A percentile compares a stretch with the other conserved stretches of the same genome.
Conservation (phyloP, 2,797 vertebrate species). For the Acipenser oxyrinchus region DNA sequence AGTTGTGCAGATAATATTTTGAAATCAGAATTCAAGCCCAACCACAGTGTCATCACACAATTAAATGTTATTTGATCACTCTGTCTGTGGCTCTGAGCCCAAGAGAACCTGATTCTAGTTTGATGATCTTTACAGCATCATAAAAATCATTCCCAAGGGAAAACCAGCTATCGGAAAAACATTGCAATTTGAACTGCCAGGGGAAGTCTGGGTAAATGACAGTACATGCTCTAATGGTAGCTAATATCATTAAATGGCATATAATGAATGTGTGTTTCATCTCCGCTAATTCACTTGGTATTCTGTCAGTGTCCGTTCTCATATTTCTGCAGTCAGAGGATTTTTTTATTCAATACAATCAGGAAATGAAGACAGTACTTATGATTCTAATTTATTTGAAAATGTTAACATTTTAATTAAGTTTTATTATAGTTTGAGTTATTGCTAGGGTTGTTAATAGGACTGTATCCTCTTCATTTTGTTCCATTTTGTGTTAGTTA, state of each 20-base stretch:
- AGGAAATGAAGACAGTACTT: not conserved
- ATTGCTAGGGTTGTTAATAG: not conserved
- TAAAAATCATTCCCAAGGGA: slow-evolving; percentile 49
- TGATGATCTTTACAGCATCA: slow-evolving; percentile 54
- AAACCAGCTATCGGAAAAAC: slow-evolving; percentile 43
- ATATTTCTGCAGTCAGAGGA: not conserved
- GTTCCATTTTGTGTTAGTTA: too few relatives aligned
- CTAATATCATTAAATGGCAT: slow-evolving; percentile 37
- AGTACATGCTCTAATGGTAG: slow-evolving; percentile 19
- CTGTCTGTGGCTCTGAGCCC: slow-evolving; percentile 53
- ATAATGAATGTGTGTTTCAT: slow-evolving; percentile 41
- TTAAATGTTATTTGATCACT: slow-evolving; percentile 61
- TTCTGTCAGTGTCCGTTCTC: slow-evolving; percentile 2
- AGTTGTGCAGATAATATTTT: slow-evolving; percentile 51
- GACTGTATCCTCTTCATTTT: not conserved
- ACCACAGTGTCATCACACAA: slow-evolving; percentile 46
- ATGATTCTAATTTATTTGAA: not conserved
- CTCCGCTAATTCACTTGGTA: not conserved
- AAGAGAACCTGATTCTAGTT: slow-evolving; percentile 38
- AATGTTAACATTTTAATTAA: not conserved
- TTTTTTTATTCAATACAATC: not conserved
- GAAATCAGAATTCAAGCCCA: slow-evolving; percentile 51
- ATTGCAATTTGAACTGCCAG: slow-evolving; percentile 42
- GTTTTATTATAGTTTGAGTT: not conserved
- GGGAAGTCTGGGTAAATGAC: slow-evolving; percentile 35